These are phyloP conservation scores for Chelidonichthys spinosus DNA, from an alignment of 2,797 vertebrate species.

Conservation along the genomic window DNA sequence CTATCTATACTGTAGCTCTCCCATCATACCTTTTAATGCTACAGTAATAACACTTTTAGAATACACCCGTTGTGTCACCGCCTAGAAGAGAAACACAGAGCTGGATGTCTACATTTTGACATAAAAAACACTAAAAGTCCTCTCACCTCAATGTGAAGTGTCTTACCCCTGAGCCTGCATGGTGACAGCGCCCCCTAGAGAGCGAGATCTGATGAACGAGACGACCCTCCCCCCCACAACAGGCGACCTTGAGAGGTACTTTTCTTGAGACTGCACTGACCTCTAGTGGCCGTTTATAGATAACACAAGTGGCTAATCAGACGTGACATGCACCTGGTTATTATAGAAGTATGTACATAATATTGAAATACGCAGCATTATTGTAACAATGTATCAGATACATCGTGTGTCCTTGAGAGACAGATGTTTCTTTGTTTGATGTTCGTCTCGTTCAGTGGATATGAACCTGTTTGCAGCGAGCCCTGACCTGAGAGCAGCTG, in stretches of 20 bases:
- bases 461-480: conserved; percentile 7
- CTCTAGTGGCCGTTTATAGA: conserved; percentile 50
- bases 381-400: not conserved
- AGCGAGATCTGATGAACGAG: not conserved
- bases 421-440: too few relatives aligned
- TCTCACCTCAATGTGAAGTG: not conserved
- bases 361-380: too few relatives aligned
- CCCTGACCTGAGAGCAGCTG: conserved; percentile 39
- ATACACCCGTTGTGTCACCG: not conserved
- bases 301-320: not conserved
- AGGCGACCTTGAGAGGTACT: not conserved
- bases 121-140: not conserved
- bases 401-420: not conserved
- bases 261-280: conserved; percentile 45
- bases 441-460: not conserved
- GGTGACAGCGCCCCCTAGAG: not conserved
- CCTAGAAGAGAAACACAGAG: not conserved
- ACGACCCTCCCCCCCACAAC: not conserved
- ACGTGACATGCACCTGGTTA: not conserved
- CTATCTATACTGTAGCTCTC: not conserved
- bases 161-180: not conserved
- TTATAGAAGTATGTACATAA: not conserved
- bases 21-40: not conserved
- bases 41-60: too few relatives aligned
- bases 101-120: not conserved